Evolutionary conservation across 2,888 invertebrate species (phyloP).

Genomic region (Zaprionus lineosus): DNA sequence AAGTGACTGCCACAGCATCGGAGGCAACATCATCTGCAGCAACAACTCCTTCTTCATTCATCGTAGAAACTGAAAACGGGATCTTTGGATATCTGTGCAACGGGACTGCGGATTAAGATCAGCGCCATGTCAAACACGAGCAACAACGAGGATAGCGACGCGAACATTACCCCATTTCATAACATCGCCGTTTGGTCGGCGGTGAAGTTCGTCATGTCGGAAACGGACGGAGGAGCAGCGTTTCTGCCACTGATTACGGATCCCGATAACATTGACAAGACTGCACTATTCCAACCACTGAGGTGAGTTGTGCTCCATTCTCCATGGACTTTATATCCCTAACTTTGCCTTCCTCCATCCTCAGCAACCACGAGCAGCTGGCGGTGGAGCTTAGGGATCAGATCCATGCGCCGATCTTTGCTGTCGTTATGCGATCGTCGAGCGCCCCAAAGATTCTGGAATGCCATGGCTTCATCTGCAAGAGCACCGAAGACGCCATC

Average conservation of each 20-base stretch:
- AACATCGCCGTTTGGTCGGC: conserved; percentile 97
- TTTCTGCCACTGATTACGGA: conserved; percentile 93
- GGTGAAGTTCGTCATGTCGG: conserved; percentile 90
- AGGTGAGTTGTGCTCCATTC: conserved; percentile 79
- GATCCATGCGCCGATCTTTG: conserved; percentile 92
- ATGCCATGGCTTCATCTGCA: conserved; percentile 95
- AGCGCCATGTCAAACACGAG: conserved; percentile 52
- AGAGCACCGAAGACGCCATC: conserved; percentile 94
- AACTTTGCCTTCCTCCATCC: not conserved
- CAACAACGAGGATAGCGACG: conserved; percentile 53
- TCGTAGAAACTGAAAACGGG: conserved; percentile 78
- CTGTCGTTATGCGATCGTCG: conserved; percentile 92
- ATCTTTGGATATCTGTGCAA: conserved; percentile 81
- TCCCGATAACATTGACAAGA: conserved; percentile 90
- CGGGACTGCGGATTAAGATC: conserved; percentile 89
- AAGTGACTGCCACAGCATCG: conserved; percentile 25
- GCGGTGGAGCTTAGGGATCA: conserved; percentile 84
- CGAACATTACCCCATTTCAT: conserved; percentile 90
- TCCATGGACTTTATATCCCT: too few species aligned
- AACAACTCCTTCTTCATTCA: not conserved
- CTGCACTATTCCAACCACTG: conserved; percentile 85
- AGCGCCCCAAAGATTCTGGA: conserved; percentile 91
- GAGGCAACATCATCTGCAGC: too few species aligned
- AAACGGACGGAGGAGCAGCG: conserved; percentile 86
- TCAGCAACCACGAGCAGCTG: conserved; percentile 80